phyloP scores from a whole-genome alignment of 1,140 invertebrate genomes.

The Drosophila subpulchrella region DNA sequence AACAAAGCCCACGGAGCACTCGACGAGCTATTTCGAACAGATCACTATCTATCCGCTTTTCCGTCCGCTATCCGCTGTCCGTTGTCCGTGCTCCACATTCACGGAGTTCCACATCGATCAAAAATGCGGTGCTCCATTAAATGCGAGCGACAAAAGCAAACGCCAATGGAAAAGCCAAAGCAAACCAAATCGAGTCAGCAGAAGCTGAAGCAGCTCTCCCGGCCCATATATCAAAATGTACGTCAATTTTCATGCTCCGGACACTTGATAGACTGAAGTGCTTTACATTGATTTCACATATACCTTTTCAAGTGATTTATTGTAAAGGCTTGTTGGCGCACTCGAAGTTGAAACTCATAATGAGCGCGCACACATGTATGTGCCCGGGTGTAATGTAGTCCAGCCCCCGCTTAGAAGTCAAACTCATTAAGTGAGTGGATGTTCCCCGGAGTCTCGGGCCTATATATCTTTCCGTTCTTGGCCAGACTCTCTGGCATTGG shows the following conservation, averaged over 20 bases:
- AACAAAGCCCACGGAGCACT: constrained; percentile 18
- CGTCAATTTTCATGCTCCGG: constrained; percentile 81
- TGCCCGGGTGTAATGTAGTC: constrained; percentile 13
- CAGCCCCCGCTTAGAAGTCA: constrained; percentile 41
- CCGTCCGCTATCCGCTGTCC: constrained; percentile 18
- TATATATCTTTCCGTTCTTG: neutral
- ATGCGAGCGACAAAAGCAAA: constrained; percentile 5
- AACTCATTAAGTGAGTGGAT: constrained; percentile 16
- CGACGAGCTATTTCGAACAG: constrained; percentile 8
- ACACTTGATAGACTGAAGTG: constrained; percentile 83
- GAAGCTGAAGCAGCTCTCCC: constrained; percentile 22
- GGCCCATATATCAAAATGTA: constrained; percentile 79
- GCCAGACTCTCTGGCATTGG: constrained; percentile 3
- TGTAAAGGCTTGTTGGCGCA: constrained; percentile 79
- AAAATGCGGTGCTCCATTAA: constrained; percentile 11
- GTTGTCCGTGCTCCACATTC: constrained; percentile 56
- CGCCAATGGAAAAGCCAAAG: neutral
- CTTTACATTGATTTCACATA: constrained; percentile 81
- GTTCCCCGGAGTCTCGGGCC: neutral
- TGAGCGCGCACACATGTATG: constrained; percentile 55
- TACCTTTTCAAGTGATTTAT: constrained; percentile 81
- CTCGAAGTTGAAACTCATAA: constrained; percentile 74
- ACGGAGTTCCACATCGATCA: constrained; percentile 45
- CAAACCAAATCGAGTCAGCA: constrained; percentile 2
- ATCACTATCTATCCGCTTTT: constrained; percentile 49